phyloP scores from a whole-genome alignment of 2,113 vertebrate species.

The Danionella cerebrum region DNA sequence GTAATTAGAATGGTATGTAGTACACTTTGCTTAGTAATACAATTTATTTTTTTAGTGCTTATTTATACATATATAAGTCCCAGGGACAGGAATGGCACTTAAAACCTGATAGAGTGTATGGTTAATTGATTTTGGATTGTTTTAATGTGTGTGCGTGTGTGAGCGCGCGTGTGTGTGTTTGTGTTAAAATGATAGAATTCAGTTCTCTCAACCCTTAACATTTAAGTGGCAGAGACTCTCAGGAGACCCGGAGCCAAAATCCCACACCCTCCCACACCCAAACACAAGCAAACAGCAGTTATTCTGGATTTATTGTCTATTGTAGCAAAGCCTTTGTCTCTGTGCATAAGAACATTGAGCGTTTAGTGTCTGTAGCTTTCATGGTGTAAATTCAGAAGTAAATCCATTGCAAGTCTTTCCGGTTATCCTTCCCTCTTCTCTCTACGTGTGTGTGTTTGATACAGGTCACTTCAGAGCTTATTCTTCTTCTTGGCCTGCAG shows the following conservation, averaged over 20 bases:
- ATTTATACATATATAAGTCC: too few relatives aligned
- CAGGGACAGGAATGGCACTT: too few relatives aligned
- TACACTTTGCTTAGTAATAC: too few relatives aligned
- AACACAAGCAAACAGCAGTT: not conserved
- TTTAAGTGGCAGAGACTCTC: not conserved
- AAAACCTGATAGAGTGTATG: too few relatives aligned
- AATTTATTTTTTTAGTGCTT: too few relatives aligned
- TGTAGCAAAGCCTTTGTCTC: slow-evolving; percentile 6
- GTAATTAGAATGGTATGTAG: too few relatives aligned
- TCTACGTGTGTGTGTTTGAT: not conserved
- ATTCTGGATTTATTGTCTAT: slow-evolving; percentile 15
- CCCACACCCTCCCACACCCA: too few relatives aligned
- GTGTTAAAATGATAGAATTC: not conserved
- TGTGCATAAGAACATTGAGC: not conserved
- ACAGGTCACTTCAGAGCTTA: slow-evolving; percentile 11
- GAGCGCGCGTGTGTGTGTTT: too few relatives aligned
- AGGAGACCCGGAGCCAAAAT: too few relatives aligned
- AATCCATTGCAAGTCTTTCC: not conserved
- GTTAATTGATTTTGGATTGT: not conserved
- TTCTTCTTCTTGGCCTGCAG: slow-evolving; percentile 26
- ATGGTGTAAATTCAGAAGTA: not conserved
- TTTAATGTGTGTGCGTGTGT: too few relatives aligned
- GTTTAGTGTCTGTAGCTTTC: not conserved
- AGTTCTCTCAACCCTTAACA: not conserved
- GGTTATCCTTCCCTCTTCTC: not conserved